phyloP scores from a whole-genome alignment of 2,113 vertebrate species.

The Anser brachyrhynchus region DNA sequence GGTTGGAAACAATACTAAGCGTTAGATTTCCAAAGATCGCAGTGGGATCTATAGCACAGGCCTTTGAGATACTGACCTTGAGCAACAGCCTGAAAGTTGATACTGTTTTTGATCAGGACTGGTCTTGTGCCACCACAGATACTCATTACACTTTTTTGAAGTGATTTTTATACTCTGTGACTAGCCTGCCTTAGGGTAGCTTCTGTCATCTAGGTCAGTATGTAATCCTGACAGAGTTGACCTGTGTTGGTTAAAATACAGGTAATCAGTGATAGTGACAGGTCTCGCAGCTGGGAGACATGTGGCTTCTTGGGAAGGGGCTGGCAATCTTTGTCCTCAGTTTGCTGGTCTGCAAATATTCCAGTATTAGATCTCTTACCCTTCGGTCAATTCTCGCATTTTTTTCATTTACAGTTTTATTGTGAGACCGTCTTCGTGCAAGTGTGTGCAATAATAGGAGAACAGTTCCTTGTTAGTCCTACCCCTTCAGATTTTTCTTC shows the following conservation, averaged over 20 bases:
- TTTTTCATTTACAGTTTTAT: neutral
- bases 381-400: neutral
- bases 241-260: neutral
- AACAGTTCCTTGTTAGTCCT: neutral
- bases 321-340: neutral
- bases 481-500: neutral
- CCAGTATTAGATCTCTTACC: neutral
- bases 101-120: neutral
- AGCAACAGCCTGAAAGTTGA: neutral
- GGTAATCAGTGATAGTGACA: neutral
- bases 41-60: neutral
- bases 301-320: neutral
- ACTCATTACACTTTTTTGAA: neutral
- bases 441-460: neutral
- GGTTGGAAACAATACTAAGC: neutral
- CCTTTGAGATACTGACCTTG: neutral
- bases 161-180: neutral
- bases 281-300: neutral
- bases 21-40: neutral
- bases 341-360: neutral
- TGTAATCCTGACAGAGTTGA: neutral
- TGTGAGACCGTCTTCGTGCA: neutral
- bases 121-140: neutral
- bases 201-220: neutral
- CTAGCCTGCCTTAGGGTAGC: neutral